Conservation (phyloP, 2,888 invertebrate species). For the Andrena fulva region DNA sequence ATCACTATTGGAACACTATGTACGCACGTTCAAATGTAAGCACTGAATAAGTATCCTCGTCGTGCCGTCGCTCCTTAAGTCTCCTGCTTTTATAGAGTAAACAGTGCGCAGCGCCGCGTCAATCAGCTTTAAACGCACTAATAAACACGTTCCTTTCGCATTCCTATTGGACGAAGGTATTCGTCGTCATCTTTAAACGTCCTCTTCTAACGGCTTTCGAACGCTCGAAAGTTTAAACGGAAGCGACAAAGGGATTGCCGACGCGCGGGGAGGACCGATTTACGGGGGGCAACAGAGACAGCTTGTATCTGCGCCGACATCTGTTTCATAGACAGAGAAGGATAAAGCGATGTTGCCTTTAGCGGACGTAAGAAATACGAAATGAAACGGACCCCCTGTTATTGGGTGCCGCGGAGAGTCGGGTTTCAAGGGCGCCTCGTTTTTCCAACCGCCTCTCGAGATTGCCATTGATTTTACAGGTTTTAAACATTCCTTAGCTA, state of each 20-base stretch:
- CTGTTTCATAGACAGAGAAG: background rate
- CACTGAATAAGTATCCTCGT: background rate
- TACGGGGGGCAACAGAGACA: background rate
- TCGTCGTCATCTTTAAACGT: background rate
- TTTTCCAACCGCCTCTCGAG: background rate
- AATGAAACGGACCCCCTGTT: background rate
- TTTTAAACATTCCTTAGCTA: background rate
- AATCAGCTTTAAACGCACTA: background rate
- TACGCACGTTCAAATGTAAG: background rate
- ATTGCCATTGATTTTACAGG: too few species aligned
- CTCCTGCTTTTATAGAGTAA: constrained; percentile 11
- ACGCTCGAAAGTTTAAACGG: background rate
- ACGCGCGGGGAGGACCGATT: background rate
- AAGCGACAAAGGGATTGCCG: background rate
- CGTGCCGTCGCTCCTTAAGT: too few species aligned
- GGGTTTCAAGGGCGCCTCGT: background rate
- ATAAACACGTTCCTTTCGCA: background rate
- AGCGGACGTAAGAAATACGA: background rate
- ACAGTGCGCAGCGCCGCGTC: background rate
- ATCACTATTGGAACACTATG: too few species aligned
- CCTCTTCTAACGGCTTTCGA: background rate
- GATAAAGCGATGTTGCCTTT: background rate
- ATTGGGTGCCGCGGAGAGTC: background rate
- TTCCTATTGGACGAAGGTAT: constrained; percentile 3
- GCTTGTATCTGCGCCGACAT: background rate